Percentiles rank a stretch among this genome's conserved stretches.
Conservation (phyloP, 2,888 invertebrate species). For the Phaedon cochleariae region DNA sequence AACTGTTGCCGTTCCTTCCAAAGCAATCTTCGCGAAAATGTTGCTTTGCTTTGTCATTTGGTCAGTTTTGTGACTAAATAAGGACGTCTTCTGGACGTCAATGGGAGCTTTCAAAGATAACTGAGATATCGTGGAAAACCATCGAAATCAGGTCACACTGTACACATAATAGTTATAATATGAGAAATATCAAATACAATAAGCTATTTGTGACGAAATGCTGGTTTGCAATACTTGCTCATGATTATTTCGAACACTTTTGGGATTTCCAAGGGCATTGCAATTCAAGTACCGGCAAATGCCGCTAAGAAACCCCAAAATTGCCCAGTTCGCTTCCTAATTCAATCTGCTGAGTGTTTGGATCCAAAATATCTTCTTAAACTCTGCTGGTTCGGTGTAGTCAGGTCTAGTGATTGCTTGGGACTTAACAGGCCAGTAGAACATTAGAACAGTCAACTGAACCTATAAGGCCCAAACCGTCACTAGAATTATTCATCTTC, state of each 20-base stretch:
- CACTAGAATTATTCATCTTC: slow-evolving; percentile 13
- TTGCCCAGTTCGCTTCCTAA: slow-evolving; percentile 62
- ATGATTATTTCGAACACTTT: slow-evolving; percentile 63
- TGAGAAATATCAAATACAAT: too few species aligned
- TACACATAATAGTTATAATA: too few species aligned
- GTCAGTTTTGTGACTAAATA: too few species aligned
- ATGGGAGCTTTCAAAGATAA: too few species aligned
- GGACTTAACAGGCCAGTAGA: slow-evolving; percentile 91
- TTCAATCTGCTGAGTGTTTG: background rate
- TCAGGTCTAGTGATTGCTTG: slow-evolving; percentile 68
- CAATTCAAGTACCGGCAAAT: slow-evolving; percentile 73
- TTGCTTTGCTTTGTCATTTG: too few species aligned
- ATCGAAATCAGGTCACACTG: too few species aligned
- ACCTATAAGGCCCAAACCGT: slow-evolving; percentile 78
- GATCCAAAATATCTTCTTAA: too few species aligned
- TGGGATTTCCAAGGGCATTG: slow-evolving; percentile 90
- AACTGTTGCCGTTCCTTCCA: too few species aligned
- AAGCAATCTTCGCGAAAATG: too few species aligned
- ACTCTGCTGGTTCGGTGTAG: slow-evolving; percentile 15
- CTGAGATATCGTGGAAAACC: too few species aligned
- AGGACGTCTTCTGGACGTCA: too few species aligned
- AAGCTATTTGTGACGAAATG: too few species aligned
- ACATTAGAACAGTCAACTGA: slow-evolving; percentile 69
- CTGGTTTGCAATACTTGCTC: background rate
- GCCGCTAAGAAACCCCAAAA: slow-evolving; percentile 85